Evolutionary conservation across 2,113 vertebrate species (phyloP).

Genomic region (Laticauda laticaudata): DNA sequence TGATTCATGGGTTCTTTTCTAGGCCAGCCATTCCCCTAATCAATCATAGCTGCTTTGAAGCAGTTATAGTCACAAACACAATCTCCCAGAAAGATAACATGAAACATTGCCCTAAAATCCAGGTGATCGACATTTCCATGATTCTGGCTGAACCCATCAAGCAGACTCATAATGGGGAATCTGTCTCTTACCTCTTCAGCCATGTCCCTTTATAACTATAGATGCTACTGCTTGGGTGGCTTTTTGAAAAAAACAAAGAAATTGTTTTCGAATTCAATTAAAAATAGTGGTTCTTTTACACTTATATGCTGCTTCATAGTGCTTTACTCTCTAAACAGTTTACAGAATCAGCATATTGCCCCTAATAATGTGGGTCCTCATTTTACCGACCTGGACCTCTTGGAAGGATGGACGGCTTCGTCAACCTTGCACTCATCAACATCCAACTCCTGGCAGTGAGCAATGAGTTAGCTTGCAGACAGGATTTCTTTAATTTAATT

Average conservation of each 20-base stretch:
- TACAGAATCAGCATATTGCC: not conserved
- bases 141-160: slow-evolving; percentile 96
- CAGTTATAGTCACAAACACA: slow-evolving; percentile 96
- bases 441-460: not conserved
- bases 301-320: not conserved
- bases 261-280: slow-evolving; percentile 62
- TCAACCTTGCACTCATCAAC: not conserved
- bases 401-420: not conserved
- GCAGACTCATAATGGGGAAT: slow-evolving; percentile 97
- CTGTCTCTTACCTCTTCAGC: slow-evolving; percentile 97
- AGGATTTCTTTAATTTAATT: not conserved
- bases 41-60: slow-evolving; percentile 79
- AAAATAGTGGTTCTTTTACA: not conserved
- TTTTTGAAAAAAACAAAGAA: slow-evolving; percentile 53
- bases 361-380: not conserved
- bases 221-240: slow-evolving; percentile 62
- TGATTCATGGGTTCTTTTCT: slow-evolving; percentile 97
- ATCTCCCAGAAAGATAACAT: slow-evolving; percentile 99
- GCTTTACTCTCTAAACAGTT: not conserved
- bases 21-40: slow-evolving; percentile 68
- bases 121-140: slow-evolving; percentile 99
- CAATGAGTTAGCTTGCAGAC: not conserved
- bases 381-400: not conserved
- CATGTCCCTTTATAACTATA: slow-evolving; percentile 92
- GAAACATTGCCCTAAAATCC: slow-evolving; percentile 97